These are phyloP conservation scores for Dendrolimus pini DNA, from an alignment of 2,888 invertebrate genomes.

Conservation along the genomic window DNA sequence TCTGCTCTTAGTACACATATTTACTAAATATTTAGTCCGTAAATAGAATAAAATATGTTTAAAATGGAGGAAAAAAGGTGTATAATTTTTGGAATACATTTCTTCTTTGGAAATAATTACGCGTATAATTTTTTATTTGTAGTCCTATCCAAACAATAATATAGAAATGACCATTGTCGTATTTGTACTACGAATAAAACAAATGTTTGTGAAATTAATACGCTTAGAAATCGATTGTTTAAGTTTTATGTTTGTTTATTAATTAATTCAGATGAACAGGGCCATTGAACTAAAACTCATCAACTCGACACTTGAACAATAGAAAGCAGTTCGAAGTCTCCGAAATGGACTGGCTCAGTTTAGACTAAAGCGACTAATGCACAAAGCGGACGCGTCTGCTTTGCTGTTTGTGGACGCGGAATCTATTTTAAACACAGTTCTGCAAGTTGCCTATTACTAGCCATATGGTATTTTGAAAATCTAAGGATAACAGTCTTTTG, in stretches of 20 bases:
- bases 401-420: conserved; percentile 35
- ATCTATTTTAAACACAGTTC: background rate
- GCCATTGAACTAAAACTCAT: conserved; percentile 23
- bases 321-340: conserved; percentile 12
- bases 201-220: conserved; percentile 9
- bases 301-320: conserved; percentile 19
- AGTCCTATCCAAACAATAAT: background rate
- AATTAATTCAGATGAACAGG: conserved; percentile 14
- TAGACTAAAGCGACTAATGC: conserved; percentile 28
- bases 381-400: conserved; percentile 40
- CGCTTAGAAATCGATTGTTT: conserved; percentile 8
- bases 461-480: no score
- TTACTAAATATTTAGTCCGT: no score
- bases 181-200: background rate
- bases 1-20: no score
- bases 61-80: no score
- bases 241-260: conserved; percentile 14
- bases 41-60: no score
- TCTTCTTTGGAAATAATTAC: no score
- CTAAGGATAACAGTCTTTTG: no score
- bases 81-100: no score
- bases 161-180: background rate
- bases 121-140: background rate
- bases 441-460: background rate
- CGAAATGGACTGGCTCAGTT: conserved; percentile 15